Evolutionary conservation across 2,797 vertebrate genomes (phyloP).

Genomic region (Delichon dasypus): DNA sequence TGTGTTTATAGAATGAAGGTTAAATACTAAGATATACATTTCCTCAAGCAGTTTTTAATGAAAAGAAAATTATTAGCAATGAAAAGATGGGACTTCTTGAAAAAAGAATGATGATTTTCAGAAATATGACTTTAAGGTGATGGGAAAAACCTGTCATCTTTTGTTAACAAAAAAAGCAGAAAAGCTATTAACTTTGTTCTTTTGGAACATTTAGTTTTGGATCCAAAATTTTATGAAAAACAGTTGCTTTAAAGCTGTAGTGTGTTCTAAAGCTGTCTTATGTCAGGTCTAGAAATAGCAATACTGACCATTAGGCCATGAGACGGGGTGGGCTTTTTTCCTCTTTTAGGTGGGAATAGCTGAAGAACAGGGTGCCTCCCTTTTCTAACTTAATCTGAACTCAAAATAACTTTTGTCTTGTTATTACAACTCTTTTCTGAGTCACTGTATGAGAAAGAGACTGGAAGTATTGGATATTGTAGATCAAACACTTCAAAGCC

Average conservation of each 20-base stretch:
- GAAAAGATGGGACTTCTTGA: neutral
- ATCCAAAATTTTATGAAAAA: conserved; percentile 38
- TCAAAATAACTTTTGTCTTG: conserved; percentile 52
- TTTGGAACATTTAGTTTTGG: neutral
- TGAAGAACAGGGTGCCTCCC: conserved; percentile 12
- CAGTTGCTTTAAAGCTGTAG: neutral
- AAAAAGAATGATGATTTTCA: neutral
- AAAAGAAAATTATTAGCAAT: conserved; percentile 8
- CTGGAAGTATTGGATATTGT: conserved; percentile 46
- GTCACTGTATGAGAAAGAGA: conserved; percentile 54
- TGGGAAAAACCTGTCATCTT: conserved; percentile 17
- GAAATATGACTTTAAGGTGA: neutral
- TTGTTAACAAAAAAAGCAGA: conserved; percentile 10
- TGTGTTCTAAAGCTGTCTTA: conserved; percentile 15
- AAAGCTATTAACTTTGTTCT: neutral
- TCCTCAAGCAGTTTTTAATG: neutral
- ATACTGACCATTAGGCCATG: neutral
- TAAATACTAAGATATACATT: neutral
- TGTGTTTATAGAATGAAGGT: neutral
- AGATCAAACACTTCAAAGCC: conserved; percentile 60
- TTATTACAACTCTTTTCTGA: conserved; percentile 44
- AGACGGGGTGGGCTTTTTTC: neutral
- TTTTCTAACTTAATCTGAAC: conserved; percentile 50
- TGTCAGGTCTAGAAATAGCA: conserved; percentile 31
- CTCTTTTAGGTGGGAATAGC: conserved; percentile 9